Evolutionary conservation across 2,888 invertebrate species (phyloP).

Genomic region (Branchipolynoe longqiensis): DNA sequence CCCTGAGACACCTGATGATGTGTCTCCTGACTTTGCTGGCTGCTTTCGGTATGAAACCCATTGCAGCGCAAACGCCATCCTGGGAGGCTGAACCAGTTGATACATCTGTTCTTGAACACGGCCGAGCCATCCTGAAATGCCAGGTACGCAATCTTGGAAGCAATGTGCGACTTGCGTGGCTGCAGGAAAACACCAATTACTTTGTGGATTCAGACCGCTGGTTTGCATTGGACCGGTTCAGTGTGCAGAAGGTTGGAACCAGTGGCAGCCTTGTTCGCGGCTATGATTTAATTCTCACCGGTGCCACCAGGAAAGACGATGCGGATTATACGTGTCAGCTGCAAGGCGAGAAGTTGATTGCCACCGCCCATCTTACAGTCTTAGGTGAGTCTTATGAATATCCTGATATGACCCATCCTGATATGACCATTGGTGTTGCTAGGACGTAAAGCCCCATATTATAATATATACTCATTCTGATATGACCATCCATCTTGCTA

Average conservation of each 20-base stretch:
- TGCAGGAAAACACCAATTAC: conserved; percentile 7
- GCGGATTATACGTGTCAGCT: conserved; percentile 46
- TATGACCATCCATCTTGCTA: too few species aligned
- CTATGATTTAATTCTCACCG: conserved; percentile 9
- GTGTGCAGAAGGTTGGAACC: neutral
- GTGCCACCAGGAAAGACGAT: neutral
- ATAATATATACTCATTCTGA: too few species aligned
- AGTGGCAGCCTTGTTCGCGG: neutral
- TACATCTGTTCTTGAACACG: conserved; percentile 4
- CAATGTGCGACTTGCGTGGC: conserved; percentile 28
- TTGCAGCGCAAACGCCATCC: neutral
- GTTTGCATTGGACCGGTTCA: conserved; percentile 15
- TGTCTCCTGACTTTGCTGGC: too few species aligned
- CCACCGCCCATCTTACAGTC: conserved; percentile 31
- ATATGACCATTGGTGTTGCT: too few species aligned
- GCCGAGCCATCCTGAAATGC: neutral
- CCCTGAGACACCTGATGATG: too few species aligned
- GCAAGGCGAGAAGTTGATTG: conserved; percentile 10
- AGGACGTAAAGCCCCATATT: too few species aligned
- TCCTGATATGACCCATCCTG: too few species aligned
- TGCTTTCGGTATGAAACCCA: too few species aligned
- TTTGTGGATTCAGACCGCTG: conserved; percentile 44
- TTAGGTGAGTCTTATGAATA: conserved; percentile 49
- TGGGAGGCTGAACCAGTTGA: conserved; percentile 20
- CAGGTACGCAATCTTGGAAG: conserved; percentile 11